Evolutionary conservation across 2,113 vertebrate species (phyloP), one percentile per base, ranked within the genome.

Genomic region (Trochalopteron elliotii): DNA sequence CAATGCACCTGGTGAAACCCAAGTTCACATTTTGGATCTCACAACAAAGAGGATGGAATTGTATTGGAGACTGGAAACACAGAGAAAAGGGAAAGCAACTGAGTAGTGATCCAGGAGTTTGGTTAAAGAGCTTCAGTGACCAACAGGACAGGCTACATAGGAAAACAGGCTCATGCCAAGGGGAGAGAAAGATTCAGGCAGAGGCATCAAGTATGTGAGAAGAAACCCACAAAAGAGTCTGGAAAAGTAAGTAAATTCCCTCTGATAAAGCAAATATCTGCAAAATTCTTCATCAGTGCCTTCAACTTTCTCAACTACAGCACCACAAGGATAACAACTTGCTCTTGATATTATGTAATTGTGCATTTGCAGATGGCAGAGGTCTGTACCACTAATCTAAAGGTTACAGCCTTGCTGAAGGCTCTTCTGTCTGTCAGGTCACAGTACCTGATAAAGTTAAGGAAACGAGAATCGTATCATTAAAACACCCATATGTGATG

Each of bases 321-420:
- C 78, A 45, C 63, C 55, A 92, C 15, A 85, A 76, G 40, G 52
- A 10, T 50, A 63, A 61, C 39, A 71, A 40, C n/a, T 57, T 81
- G 76, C 35, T 83, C 52, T 37, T 81, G 76, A 17, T 18, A 59
- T 9, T 45, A 76, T 5, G 15, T 12, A 74, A 81, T 40, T 57
- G 69, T 67, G 61, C 47, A 35, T 11, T 7, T 72, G 63, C 65
- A 93, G 89, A 92, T 85, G 74, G 69, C 57, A 93, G 59, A 74
- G 33, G 44, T 40, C 93, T 87, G 35, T 14, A 74, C 15, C 83
- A 70, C 80, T 95, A 95, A 96, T 97, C 96, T 96, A 85, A 84
- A 94, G 78, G 70, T 14, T 91, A 59, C 96, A 96, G 91, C 57
- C 89, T 55, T 28, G 74, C 49, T 85, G 74, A 82, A 93, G 67